These are phyloP conservation scores for Thinocorus orbignyianus DNA, from an alignment of 2,113 vertebrate species.

Conservation along the genomic window DNA sequence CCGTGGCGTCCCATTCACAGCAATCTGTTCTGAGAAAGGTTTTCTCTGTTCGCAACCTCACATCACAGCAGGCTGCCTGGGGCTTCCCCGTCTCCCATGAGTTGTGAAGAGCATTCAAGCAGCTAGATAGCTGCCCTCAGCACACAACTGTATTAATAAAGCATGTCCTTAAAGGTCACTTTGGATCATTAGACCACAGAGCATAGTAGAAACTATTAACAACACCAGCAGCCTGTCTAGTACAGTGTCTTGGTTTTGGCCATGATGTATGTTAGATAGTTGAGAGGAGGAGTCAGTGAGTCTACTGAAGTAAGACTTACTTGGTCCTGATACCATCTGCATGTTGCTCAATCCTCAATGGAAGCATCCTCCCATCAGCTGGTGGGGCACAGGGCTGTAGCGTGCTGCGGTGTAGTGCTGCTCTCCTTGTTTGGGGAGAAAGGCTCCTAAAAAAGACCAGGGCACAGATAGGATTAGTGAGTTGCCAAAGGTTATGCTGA, in stretches of 20 bases:
- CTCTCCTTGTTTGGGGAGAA: not conserved
- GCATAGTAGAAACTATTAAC: not conserved
- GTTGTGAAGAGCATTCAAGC: not conserved
- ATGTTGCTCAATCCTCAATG: fast-evolving
- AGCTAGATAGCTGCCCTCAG: not conserved
- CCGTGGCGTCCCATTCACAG: not conserved
- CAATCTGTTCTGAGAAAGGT: not conserved
- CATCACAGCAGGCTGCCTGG: not conserved
- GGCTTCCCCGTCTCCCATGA: not conserved
- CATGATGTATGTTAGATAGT: not conserved
- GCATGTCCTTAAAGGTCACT: not conserved
- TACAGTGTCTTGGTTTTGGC: not conserved
- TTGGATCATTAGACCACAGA: not conserved
- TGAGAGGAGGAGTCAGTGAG: not conserved
- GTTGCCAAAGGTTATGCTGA: not conserved
- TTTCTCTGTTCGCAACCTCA: not conserved
- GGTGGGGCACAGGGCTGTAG: not conserved
- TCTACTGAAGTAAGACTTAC: not conserved
- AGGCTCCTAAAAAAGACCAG: not conserved
- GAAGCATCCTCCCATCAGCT: not conserved
- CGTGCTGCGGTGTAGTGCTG: not conserved
- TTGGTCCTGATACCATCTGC: not conserved
- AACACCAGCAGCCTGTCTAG: not conserved
- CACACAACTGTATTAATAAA: not conserved
- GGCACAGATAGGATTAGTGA: not conserved